These are phyloP conservation scores for Ochotona curzoniae DNA, from an alignment of 2,113 vertebrate species.

Conservation along the genomic window DNA sequence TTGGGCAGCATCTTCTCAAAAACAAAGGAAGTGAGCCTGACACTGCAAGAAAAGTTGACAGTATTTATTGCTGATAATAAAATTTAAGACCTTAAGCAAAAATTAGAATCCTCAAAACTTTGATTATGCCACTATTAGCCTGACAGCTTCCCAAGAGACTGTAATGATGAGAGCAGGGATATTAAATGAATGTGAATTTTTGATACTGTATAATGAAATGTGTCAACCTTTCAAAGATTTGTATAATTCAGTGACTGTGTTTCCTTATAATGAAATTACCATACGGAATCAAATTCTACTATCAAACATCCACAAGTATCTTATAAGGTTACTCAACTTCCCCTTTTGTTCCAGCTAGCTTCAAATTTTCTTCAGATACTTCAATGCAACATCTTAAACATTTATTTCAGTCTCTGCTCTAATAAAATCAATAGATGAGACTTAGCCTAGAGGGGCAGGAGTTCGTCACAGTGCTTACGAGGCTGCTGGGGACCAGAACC, in stretches of 20 bases:
- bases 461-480: no score
- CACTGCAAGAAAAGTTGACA: constrained; percentile 37
- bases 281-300: constrained; percentile 34
- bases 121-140: constrained; percentile 1
- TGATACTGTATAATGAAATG: constrained; percentile 35
- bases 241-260: constrained; percentile 34
- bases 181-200: background rate
- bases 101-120: constrained; percentile 26
- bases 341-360: background rate
- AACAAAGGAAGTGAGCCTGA: constrained; percentile 35
- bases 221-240: constrained; percentile 32
- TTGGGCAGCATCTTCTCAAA: constrained; percentile 50
- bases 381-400: background rate
- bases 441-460: background rate
- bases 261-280: constrained; percentile 37
- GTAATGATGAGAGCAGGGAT: background rate
- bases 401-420: background rate
- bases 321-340: constrained; percentile 14
- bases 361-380: background rate
- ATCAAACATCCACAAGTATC: constrained; percentile 17
- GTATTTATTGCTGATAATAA: constrained; percentile 43
- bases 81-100: constrained; percentile 19
- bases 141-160: constrained; percentile 27
- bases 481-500: no score
- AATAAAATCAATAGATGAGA: constrained; percentile 10